phyloP scores from a whole-genome alignment of 2,113 vertebrate species.

The Alligator mississippiensis region DNA sequence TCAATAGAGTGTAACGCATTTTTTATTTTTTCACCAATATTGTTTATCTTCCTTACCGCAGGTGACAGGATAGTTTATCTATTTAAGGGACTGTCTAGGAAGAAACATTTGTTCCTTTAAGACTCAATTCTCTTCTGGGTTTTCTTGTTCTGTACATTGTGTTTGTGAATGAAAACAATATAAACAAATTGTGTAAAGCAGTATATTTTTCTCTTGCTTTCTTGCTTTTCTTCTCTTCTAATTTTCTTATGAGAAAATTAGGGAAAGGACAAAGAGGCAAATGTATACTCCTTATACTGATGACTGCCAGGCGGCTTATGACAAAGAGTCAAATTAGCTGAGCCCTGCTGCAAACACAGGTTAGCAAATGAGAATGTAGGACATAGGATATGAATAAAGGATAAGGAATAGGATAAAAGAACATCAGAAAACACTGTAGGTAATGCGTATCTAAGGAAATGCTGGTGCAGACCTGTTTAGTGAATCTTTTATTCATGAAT shows the following conservation, averaged over 20 bases:
- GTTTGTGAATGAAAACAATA: neutral
- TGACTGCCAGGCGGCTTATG: neutral
- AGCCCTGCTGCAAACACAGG: neutral
- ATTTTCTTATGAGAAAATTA: neutral
- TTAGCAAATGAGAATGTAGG: neutral
- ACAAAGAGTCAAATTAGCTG: neutral
- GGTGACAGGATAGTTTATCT: fast-evolving
- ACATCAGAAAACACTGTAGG: neutral
- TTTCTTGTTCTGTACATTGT: neutral
- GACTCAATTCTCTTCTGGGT: neutral
- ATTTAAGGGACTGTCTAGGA: neutral
- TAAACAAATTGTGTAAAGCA: no score
- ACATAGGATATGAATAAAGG: neutral
- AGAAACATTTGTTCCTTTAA: neutral
- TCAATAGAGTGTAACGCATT: neutral
- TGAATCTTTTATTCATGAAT: neutral
- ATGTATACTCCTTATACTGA: neutral
- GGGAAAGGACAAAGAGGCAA: neutral
- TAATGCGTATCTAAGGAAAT: neutral
- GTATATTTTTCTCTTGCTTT: neutral
- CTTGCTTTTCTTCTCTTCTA: neutral
- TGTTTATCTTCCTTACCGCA: neutral
- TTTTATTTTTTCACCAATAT: neutral
- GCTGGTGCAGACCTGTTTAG: neutral
- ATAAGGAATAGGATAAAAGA: neutral